Conservation (phyloP, 2,888 invertebrate genomes). For the Drosophila sordidula region DNA sequence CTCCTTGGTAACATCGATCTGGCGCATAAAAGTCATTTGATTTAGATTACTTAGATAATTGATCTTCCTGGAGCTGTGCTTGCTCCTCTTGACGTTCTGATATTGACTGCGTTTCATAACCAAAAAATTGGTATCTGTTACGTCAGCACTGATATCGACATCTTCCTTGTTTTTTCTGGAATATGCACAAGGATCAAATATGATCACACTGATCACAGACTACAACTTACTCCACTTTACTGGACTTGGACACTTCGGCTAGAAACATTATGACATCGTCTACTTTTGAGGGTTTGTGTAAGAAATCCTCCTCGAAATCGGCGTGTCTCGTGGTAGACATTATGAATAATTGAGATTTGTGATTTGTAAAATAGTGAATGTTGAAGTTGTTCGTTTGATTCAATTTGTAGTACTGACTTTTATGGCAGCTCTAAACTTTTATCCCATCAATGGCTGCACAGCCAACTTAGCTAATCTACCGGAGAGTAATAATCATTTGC, state of each 20-base stretch:
- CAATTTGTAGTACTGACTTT: conserved; percentile 5
- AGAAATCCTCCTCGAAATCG: conserved; percentile 43
- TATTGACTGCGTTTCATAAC: background rate
- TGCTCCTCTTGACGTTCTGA: background rate
- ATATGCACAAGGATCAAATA: background rate
- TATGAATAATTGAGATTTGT: conserved; percentile 1
- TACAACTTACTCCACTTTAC: conserved; percentile 42
- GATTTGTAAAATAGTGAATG: background rate
- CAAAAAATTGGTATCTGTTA: conserved; percentile 32
- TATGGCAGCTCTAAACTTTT: conserved; percentile 1
- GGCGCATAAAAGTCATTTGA: conserved; percentile 47
- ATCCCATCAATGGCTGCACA: conserved; percentile 31
- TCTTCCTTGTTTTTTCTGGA: conserved; percentile 17
- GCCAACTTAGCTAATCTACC: conserved; percentile 59
- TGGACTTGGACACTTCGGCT: conserved; percentile 29
- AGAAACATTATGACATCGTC: conserved; percentile 37
- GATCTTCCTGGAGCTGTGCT: background rate
- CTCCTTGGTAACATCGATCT: conserved; percentile 32
- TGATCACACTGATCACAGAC: background rate
- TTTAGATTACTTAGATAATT: conserved; percentile 14
- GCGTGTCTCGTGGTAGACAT: conserved; percentile 18
- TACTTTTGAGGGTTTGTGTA: conserved; percentile 29
- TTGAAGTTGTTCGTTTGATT: conserved; percentile 12
- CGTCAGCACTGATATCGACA: conserved; percentile 8
- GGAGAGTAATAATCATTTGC: conserved; percentile 68